Base-by-base conservation (phyloP, 2,888 invertebrate species). In the Agrotis segetum region DNA sequence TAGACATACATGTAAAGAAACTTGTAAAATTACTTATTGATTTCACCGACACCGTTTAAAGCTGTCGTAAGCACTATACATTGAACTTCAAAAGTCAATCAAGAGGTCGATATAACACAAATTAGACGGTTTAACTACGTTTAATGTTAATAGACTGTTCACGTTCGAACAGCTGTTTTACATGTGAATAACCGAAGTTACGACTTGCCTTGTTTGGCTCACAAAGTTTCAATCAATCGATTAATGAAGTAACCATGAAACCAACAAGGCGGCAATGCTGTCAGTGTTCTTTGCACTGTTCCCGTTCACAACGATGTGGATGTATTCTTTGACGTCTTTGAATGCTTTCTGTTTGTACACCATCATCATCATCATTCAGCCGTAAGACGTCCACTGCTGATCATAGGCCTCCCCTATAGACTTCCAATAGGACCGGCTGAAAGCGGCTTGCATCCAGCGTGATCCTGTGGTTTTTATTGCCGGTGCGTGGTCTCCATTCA, bases 71-170 rank as follows among this genome's bases (percentile, higher is more conserved):
- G 6, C 13, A 55, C 16, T 46, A 67, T 49, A 58, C 66, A 49
- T 65, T 79, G 73, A 79, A 79, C 79, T 76, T 72, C 61, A 49
- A 5, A 1, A 49, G 49, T 19, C 53, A 49, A 62, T 59, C 24
- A 29, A 19, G 21, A 52, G 66, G 44, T 73, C 79, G 76, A 66
- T 61, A 47, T 61, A 13, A 21, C 52, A 47, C 24, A 21, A 77
- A 71, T 62, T 44, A 62, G 21, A 71, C 29, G 47, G 11, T 16
- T 13, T 58, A 44, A 58, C 49, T 49, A 77, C 16, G 56, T 58
- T 40, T 50, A 19, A 6, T 61, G 55, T 56, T 61, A 50, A 40
- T 56, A 49, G 16, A 53, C 16, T 19, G 55, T 29, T 16, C 11
- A n/a, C 55, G 17, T 50, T 40, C 40, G 40, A 40, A 52, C 16